Percentiles rank a stretch among this genome's conserved stretches.
phyloP scores from a whole-genome alignment of 2,797 vertebrate species.

The Pseudochirops cupreus region DNA sequence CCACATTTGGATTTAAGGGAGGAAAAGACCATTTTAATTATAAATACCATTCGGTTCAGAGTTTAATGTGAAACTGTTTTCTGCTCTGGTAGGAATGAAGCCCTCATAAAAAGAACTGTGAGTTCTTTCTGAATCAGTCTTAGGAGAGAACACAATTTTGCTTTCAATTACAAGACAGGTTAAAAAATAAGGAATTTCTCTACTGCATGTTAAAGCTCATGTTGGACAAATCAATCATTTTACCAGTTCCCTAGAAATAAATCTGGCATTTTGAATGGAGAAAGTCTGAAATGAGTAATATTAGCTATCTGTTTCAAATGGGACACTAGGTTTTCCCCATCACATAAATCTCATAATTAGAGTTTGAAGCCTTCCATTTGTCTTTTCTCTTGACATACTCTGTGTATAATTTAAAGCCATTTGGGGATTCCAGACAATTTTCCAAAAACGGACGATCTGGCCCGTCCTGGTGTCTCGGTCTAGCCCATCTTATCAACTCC shows the following conservation, averaged over 20 bases:
- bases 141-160: background rate
- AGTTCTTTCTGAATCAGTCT: constrained; percentile 1
- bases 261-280: background rate
- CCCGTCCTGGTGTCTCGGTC: background rate
- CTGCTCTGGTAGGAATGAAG: background rate
- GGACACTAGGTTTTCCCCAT: background rate
- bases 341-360: background rate
- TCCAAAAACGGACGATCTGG: background rate
- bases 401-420: constrained; percentile 30
- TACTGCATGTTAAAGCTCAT: background rate
- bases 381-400: constrained; percentile 21
- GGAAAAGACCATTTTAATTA: constrained; percentile 29
- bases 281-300: background rate
- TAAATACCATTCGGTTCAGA: constrained; percentile 11
- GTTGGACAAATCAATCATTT: background rate
- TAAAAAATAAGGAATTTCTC: constrained; percentile 7
- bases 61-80: constrained; percentile 4
- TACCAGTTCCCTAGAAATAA: background rate
- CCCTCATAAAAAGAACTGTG: background rate
- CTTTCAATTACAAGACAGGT: background rate
- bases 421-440: background rate
- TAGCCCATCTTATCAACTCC: background rate
- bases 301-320: constrained; percentile 23
- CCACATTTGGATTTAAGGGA: background rate
- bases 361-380: constrained; percentile 16